Evolutionary conservation across 2,888 invertebrate species (phyloP).

Genomic region (Neuroscelio doddi): DNA sequence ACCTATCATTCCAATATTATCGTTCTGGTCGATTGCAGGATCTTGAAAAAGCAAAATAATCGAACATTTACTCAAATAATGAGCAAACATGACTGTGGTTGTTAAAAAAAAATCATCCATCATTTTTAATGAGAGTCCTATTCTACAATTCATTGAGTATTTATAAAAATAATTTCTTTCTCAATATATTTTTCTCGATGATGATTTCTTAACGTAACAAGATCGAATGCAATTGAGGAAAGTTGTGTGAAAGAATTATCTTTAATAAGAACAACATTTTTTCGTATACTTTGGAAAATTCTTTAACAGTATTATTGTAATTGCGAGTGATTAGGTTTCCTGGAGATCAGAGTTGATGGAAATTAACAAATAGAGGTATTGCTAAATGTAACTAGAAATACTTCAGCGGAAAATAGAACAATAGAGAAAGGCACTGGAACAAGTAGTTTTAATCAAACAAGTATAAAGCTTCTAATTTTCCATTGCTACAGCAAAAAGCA

Average conservation of each 20-base stretch:
- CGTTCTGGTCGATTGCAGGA: slow-evolving; percentile 8
- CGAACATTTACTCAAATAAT: slow-evolving; percentile 9
- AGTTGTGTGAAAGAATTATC: no score
- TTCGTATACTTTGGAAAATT: neutral
- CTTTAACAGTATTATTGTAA: neutral
- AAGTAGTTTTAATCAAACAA: slow-evolving; percentile 58
- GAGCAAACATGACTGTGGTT: neutral
- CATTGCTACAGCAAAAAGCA: slow-evolving; percentile 45
- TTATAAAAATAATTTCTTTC: neutral
- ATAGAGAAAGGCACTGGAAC: slow-evolving; percentile 37
- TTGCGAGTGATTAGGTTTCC: slow-evolving; percentile 3
- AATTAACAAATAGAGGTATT: neutral
- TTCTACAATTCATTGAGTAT: slow-evolving; percentile 5
- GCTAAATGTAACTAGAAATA: neutral
- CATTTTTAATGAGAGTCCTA: neutral
- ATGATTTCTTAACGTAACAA: neutral
- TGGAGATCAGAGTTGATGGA: neutral
- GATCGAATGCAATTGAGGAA: neutral
- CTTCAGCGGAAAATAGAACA: slow-evolving; percentile 2
- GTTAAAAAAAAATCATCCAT: neutral
- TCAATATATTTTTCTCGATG: no score
- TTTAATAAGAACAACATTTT: neutral
- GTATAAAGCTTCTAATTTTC: slow-evolving; percentile 62
- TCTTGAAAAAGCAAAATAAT: neutral
- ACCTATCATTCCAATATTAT: slow-evolving; percentile 19